Evolutionary conservation across 2,113 vertebrate genomes (phyloP), one percentile per base, ranked within the genome.

Genomic region (Stigmatopora nigra): DNA sequence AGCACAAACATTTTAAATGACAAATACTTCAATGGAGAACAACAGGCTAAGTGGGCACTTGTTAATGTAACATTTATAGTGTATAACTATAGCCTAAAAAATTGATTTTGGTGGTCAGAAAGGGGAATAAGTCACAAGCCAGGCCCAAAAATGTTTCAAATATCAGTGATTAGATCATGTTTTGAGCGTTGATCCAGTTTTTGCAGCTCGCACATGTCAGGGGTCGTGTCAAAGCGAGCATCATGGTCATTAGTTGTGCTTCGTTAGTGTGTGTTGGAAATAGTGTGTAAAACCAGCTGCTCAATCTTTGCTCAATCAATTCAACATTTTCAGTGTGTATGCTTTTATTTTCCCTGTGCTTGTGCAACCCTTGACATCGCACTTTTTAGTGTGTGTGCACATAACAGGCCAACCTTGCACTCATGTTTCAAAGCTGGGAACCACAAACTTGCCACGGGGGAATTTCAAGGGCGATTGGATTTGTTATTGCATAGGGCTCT

Each of bases 351-450:
- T 25, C 25, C 13, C 13, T 14, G 12, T 55, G 3, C 20, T 25
- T 55, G 52, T 22, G 12, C 20, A 5, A 25, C 52, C 11, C 12
- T 55, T 55, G 52, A 25, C 20, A 22, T 53, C n/a, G n/a, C 19
- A 52, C 51, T 45, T 68, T 61, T 51, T 51, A 46, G 48, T 65
- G 35, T 16, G 35, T 16, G 25, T 67, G 31, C 17, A 12, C 64
- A 63, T 78, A 77, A 69, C 62, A 70, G 73, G 75, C 68, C 55
- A 84, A 72, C 80, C 67, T 70, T 70, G 52, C 36, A 81, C 82
- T 90, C 86, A 64, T 74, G 78, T 91, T 91, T 86, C 89, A 80
- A 84, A 83, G 63, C 80, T 79, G 81, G 85, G 86, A 88, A 88
- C 77, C 86, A 82, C 80, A 84, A 79, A 77, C 68, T 72, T 71